Evolutionary conservation across 2,888 invertebrate genomes (phyloP), one percentile per base, ranked within the genome.

Genomic region (Tetanocera ferruginea): DNA sequence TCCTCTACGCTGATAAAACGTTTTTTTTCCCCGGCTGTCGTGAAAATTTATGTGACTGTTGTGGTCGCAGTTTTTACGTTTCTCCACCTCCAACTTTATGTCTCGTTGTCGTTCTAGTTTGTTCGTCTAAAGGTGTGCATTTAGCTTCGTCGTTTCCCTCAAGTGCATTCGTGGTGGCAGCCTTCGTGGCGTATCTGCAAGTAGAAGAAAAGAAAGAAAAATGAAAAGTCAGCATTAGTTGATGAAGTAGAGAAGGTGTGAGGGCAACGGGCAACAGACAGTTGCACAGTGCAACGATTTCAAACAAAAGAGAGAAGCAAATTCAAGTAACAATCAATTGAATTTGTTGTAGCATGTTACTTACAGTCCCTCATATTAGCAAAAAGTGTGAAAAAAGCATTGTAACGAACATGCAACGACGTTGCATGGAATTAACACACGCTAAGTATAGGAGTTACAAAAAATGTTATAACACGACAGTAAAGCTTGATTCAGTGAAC

Each of bases 31-130:
- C 28, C 5, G 60, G 57, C 57, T n/a, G 57, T 60, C 23, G 72
- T 31, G 72, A 31, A 73, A 73, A 73, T 73, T 73, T 73, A 73
- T 73, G 73, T 62, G 73, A n/a, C n/a, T n/a, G 72, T 34, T 34
- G 72, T 57, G 6, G 28, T n/a, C 19, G 70, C 51, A 9, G 57
- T 23, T 31, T 28, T 34, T 71, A 34, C 37, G 1, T 23, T 28
- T 64, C 64, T 6, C 31, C 60, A 60, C 25, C 57, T 60, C 25
- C n/a, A 5, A 14, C n/a, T 6, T 43, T 43, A 3, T 43, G 6
- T 14, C 11, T 43, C 14, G 57, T 60, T 60, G 25, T 25, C n/a
- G 55, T 55, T 17, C 19, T 17, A 5, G 14, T 14, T 17, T 23
- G 0, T 14, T 43, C 14, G 43, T 14, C 43, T 43, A 43, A 43